A percentile compares a stretch with the other conserved stretches of the same genome.
phyloP scores from a whole-genome alignment of 1,140 invertebrate species.

The Drosophila baimaii region DNA sequence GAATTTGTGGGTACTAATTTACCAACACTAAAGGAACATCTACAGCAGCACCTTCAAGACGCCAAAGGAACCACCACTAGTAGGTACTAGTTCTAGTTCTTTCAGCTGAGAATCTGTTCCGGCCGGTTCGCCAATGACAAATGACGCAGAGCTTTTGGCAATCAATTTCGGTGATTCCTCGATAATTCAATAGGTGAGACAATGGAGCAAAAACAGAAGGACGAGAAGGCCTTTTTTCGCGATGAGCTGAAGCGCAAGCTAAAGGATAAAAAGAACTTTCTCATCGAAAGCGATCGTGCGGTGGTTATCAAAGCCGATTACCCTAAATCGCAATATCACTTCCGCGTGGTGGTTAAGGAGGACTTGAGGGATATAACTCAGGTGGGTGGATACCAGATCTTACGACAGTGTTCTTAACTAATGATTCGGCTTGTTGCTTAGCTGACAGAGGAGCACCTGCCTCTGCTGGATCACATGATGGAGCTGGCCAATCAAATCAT shows the following conservation, averaged over 20 bases:
- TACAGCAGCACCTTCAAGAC: too few relatives aligned
- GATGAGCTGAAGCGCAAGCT: slow-evolving; percentile 23
- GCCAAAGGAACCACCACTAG: too few relatives aligned
- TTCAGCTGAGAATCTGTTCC: background rate
- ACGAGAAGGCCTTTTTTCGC: background rate
- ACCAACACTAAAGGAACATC: too few relatives aligned
- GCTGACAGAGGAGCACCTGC: slow-evolving; percentile 54
- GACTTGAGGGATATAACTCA: slow-evolving; percentile 37
- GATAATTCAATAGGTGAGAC: background rate
- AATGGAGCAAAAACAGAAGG: slow-evolving; percentile 6
- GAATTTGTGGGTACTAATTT: too few relatives aligned
- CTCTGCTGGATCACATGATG: slow-evolving; percentile 63
- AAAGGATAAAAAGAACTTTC: slow-evolving; percentile 3
- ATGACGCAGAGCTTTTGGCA: slow-evolving; percentile 8
- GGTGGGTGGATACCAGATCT: slow-evolving; percentile 9
- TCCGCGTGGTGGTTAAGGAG: slow-evolving; percentile 52
- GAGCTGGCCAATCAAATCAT: slow-evolving; percentile 63
- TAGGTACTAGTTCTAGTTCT: slow-evolving; percentile 23
- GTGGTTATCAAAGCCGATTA: slow-evolving; percentile 52
- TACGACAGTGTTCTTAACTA: background rate
- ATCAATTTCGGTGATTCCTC: slow-evolving; percentile 22
- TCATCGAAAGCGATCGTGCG: slow-evolving; percentile 56
- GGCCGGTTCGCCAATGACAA: background rate
- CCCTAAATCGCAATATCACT: slow-evolving; percentile 67
- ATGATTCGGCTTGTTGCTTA: background rate